phyloP scores from a whole-genome alignment of 2,113 vertebrate genomes.

The Anolis sagrei region DNA sequence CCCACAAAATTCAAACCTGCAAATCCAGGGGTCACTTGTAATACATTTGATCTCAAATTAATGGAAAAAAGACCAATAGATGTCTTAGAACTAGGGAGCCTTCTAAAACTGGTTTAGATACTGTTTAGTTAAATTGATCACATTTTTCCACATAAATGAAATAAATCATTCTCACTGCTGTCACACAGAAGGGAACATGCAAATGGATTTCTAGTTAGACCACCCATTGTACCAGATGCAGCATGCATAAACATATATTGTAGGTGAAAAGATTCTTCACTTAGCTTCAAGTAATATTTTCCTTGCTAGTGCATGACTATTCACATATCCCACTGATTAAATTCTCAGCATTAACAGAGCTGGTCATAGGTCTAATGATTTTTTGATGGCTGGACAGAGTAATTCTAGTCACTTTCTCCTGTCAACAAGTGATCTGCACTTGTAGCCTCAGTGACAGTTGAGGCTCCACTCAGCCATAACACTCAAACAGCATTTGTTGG shows the following conservation, averaged over 20 bases:
- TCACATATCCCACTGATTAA: not conserved
- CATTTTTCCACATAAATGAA: constrained; percentile 51
- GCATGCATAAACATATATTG: not conserved
- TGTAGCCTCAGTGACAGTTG: not conserved
- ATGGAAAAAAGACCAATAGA: constrained; percentile 59
- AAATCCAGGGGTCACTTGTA: too few species aligned
- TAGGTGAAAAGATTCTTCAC: not conserved
- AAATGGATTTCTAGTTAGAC: not conserved
- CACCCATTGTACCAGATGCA: not conserved
- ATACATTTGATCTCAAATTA: constrained; percentile 68
- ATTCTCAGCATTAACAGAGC: not conserved
- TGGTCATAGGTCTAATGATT: not conserved
- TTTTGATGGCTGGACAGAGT: not conserved
- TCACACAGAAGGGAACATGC: not conserved
- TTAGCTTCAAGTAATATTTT: not conserved
- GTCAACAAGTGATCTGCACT: not conserved
- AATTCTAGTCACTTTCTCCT: not conserved
- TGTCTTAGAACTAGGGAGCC: constrained; percentile 51
- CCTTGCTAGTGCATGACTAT: not conserved
- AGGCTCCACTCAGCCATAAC: too few species aligned
- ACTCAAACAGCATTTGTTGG: too few species aligned
- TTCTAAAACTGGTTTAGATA: constrained; percentile 43
- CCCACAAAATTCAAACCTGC: too few species aligned
- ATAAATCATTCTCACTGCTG: constrained; percentile 44
- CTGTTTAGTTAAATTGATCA: constrained; percentile 49